phyloP scores from a whole-genome alignment of 2,113 vertebrate genomes.

The Lagopus leucura region DNA sequence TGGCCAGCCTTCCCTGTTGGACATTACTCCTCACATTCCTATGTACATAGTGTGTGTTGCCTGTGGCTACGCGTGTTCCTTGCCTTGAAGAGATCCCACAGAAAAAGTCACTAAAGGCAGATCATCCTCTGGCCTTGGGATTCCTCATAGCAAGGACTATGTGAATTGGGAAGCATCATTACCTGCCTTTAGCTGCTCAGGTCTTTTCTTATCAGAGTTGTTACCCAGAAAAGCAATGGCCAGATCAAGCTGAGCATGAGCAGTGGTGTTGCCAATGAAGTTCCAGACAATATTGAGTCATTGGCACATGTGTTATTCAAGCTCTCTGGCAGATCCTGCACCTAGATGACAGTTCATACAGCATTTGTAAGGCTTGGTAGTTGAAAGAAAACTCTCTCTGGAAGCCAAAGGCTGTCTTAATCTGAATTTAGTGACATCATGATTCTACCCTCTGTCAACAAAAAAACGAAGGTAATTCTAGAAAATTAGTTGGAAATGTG shows the following conservation, averaged over 20 bases:
- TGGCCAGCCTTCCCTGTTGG: neutral
- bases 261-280: neutral
- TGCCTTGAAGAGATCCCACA: neutral
- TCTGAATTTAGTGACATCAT: neutral
- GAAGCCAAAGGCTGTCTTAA: neutral
- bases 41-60: neutral
- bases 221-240: neutral
- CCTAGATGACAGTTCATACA: accelerated
- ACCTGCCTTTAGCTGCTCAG: neutral
- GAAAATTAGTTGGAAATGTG: neutral
- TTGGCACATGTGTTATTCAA: neutral
- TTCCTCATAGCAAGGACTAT: neutral
- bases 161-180: neutral
- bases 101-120: neutral
- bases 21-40: neutral
- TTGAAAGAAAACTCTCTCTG: neutral
- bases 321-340: accelerated
- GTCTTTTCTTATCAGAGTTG: neutral
- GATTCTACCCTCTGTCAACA: neutral
- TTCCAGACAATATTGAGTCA: neutral
- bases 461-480: neutral
- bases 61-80: accelerated
- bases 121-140: neutral
- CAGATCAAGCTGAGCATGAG: neutral
- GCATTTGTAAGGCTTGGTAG: neutral